Conservation (phyloP, 2,888 invertebrate species). For the Crossocerus cetratus region DNA sequence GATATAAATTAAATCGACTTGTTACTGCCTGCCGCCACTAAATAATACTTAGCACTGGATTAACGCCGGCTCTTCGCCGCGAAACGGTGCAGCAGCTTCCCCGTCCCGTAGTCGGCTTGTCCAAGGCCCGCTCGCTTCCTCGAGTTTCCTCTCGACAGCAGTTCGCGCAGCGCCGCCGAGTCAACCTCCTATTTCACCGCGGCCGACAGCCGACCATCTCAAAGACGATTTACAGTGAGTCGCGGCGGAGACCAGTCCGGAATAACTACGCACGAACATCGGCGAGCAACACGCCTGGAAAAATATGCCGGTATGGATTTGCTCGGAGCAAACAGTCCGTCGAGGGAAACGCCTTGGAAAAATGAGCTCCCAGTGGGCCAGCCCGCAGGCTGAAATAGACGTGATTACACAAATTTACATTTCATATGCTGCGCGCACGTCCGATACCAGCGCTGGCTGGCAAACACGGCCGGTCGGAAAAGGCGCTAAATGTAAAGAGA, state of each 20-base stretch:
- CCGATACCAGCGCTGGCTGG: too few species aligned
- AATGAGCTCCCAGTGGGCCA: conserved; percentile 16
- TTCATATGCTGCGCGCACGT: too few species aligned
- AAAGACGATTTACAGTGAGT: conserved; percentile 22
- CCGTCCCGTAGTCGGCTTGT: neutral
- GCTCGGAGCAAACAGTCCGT: conserved; percentile 20
- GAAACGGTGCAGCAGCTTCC: neutral
- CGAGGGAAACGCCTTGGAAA: neutral
- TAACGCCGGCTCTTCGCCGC: conserved; percentile 60
- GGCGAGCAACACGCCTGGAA: neutral
- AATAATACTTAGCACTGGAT: conserved; percentile 69
- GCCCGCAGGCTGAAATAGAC: too few species aligned
- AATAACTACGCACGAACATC: conserved; percentile 17
- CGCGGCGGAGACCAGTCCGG: too few species aligned
- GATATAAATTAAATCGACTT: conserved; percentile 70
- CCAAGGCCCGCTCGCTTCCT: conserved; percentile 14
- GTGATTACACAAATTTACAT: too few species aligned
- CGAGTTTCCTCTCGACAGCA: conserved; percentile 15
- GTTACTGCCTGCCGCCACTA: conserved; percentile 62
- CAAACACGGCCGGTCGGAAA: too few species aligned
- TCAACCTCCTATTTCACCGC: conserved; percentile 50
- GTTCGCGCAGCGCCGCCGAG: too few species aligned
- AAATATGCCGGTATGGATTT: conserved; percentile 23
- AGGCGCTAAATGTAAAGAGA: too few species aligned
- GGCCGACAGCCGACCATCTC: conserved; percentile 29